Conservation (phyloP, 2,797 vertebrate species). For the Darevskia mixta region DNA sequence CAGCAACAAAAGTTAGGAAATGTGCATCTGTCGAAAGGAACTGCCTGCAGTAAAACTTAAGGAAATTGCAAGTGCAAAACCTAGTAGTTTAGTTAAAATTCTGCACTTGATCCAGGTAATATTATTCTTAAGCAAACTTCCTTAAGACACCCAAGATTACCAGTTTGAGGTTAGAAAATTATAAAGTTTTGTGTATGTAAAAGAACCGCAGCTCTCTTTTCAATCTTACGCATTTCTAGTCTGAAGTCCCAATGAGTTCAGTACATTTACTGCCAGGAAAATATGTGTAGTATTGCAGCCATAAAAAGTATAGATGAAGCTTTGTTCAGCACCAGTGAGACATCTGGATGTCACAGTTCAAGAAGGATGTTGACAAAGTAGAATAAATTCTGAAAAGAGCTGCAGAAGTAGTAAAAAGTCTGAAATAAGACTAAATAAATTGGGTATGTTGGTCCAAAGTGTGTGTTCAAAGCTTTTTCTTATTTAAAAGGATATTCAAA, state of each 20-base stretch:
- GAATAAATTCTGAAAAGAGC: background rate
- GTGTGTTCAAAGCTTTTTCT: background rate
- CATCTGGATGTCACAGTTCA: background rate
- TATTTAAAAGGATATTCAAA: background rate
- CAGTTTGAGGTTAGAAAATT: background rate
- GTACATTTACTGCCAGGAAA: background rate
- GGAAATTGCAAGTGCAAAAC: background rate
- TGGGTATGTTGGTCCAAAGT: background rate
- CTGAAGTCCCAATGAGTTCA: background rate
- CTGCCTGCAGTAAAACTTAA: background rate
- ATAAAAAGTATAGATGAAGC: too few species aligned
- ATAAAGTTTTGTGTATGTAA: background rate
- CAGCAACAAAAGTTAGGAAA: background rate
- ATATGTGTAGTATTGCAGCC: background rate
- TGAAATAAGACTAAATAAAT: background rate
- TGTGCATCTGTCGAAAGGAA: background rate
- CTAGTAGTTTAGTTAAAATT: background rate
- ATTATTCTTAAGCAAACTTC: background rate
- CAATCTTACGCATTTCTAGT: background rate
- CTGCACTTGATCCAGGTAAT: background rate
- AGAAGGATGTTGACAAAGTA: background rate
- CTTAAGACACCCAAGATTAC: background rate
- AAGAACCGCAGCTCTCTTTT: too few species aligned
- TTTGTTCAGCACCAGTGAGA: background rate
- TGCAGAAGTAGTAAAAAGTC: background rate